Evolutionary conservation across 2,113 vertebrate genomes (phyloP).

Genomic region (Hirundichthys speculiger): DNA sequence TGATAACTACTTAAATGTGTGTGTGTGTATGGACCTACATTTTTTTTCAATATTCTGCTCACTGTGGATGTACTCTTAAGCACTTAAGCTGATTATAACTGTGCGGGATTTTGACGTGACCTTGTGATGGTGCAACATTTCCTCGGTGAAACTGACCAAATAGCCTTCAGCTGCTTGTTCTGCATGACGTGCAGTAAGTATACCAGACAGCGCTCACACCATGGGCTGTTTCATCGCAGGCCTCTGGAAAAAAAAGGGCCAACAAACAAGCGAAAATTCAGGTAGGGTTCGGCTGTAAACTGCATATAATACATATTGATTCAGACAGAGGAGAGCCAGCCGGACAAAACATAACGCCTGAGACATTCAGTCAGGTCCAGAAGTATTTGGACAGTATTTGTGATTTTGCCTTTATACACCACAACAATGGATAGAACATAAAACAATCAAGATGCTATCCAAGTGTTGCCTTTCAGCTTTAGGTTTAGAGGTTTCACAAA

Average conservation of each 20-base stretch:
- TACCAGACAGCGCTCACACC: constrained; percentile 27
- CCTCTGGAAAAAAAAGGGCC: neutral
- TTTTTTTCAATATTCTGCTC: constrained; percentile 31
- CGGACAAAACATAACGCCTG: too few species aligned
- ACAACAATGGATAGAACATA: too few species aligned
- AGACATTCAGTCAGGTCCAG: too few species aligned
- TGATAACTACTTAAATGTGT: constrained; percentile 49
- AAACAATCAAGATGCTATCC: too few species aligned
- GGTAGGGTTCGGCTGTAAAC: neutral
- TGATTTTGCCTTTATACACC: too few species aligned
- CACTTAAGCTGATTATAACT: constrained; percentile 44
- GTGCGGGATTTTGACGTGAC: constrained; percentile 41
- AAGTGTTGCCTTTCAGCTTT: too few species aligned
- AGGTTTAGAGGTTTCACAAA: too few species aligned
- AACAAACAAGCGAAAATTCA: constrained; percentile 13
- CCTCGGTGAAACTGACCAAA: constrained; percentile 35
- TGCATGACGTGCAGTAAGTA: neutral
- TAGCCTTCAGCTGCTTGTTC: constrained; percentile 11
- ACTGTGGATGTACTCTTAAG: constrained; percentile 31
- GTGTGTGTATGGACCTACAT: constrained; percentile 8
- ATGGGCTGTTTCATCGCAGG: constrained; percentile 19
- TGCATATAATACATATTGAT: constrained; percentile 6
- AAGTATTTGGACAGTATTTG: too few species aligned
- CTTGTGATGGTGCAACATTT: constrained; percentile 28
- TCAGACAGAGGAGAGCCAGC: neutral